A percentile compares a stretch with the other conserved stretches of the same genome.
Evolutionary conservation across 30 jellyfish, hydroid and myxozoan species (phyloP).

Genomic region (Pseudorhiza aurosa): DNA sequence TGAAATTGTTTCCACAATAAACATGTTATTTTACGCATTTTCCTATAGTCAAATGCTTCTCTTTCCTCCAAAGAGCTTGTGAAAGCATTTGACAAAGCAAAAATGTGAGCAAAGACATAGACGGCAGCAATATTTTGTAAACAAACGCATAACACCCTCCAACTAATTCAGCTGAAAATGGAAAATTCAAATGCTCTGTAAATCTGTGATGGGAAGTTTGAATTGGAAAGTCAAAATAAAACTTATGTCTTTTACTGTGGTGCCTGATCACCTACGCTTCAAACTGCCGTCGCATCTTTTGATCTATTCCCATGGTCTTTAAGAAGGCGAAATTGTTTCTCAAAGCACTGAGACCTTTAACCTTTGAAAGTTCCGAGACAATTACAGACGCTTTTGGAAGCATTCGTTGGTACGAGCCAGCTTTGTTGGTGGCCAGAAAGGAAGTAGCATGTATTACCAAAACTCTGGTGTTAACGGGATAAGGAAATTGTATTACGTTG

Average conservation of each 20-base stretch:
- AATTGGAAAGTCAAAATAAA: not conserved
- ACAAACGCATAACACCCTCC: not conserved
- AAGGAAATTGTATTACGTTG: not conserved
- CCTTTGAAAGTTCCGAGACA: not conserved
- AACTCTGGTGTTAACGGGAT: not conserved
- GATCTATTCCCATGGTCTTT: not conserved
- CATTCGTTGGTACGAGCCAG: not conserved
- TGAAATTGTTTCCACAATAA: too few species aligned
- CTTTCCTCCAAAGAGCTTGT: too few species aligned
- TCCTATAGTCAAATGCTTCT: too few species aligned
- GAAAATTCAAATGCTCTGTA: not conserved
- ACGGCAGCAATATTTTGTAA: not conserved
- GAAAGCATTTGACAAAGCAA: too few species aligned
- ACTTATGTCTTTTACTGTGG: not conserved
- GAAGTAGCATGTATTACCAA: conserved; percentile 2
- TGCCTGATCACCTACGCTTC: not conserved
- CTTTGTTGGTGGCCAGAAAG: conserved; percentile 4
- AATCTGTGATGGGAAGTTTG: not conserved
- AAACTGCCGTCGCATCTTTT: conserved; percentile 4
- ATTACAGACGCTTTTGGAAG: not conserved
- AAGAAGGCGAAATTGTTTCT: not conserved
- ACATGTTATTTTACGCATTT: too few species aligned
- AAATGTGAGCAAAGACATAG: too few species aligned
- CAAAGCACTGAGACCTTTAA: not conserved
- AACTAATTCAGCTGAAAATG: not conserved